Percentiles rank a stretch among this genome's conserved stretches.
Evolutionary conservation across 2,888 invertebrate species (phyloP).

Genomic region (Phortica magna): DNA sequence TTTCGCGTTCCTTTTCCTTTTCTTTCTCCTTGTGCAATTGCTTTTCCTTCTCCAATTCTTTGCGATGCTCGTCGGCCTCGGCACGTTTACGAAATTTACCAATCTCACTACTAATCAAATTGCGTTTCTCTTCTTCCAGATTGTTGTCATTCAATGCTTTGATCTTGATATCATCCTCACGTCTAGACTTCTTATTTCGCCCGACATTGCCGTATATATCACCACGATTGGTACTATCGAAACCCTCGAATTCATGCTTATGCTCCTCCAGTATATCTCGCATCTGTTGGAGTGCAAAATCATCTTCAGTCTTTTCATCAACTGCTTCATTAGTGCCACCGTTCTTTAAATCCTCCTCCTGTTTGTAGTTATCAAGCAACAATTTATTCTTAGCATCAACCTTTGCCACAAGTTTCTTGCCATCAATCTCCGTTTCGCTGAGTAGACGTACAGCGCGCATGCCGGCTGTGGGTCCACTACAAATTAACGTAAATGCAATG

Average conservation of each 20-base stretch:
- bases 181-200: constrained; percentile 65
- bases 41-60: constrained; percentile 79
- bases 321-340: constrained; percentile 78
- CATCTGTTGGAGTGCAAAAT: constrained; percentile 86
- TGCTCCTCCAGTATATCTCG: constrained; percentile 90
- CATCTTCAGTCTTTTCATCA: constrained; percentile 82
- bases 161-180: constrained; percentile 73
- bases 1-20: constrained; percentile 72
- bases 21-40: constrained; percentile 73
- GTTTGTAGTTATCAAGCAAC: constrained; percentile 94
- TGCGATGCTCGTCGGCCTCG: constrained; percentile 77
- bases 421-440: constrained; percentile 94
- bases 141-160: constrained; percentile 89
- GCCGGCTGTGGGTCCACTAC: constrained; percentile 92
- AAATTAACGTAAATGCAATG: constrained; percentile 40
- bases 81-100: constrained; percentile 97
- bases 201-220: constrained; percentile 63
- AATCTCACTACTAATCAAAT: constrained; percentile 97
- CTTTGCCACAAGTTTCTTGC: constrained; percentile 95
- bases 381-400: constrained; percentile 98
- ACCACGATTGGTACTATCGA: constrained; percentile 63
- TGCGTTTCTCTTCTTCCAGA: constrained; percentile 97
- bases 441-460: constrained; percentile 94
- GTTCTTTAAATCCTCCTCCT: constrained; percentile 81
- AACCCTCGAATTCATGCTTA: constrained; percentile 75